phyloP scores from a whole-genome alignment of 2,113 vertebrate species.

The Azemiops feae region DNA sequence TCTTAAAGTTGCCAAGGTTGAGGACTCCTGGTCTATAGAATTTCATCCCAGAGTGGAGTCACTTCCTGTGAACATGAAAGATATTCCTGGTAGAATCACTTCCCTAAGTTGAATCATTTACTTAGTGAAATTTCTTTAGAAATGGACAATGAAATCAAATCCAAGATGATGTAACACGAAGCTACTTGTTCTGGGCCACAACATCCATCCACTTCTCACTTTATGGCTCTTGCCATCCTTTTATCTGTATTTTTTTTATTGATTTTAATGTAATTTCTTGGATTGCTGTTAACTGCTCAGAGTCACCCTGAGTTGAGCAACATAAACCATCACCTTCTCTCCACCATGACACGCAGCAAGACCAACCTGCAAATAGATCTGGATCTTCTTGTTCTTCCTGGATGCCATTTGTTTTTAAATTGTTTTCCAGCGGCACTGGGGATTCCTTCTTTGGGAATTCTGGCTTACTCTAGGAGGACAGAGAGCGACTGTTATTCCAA shows the following conservation, averaged over 20 bases:
- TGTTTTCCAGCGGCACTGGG: conserved; percentile 54
- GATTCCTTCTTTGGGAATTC: conserved; percentile 46
- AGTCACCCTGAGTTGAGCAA: not conserved
- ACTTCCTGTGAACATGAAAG: not conserved
- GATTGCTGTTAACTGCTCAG: not conserved
- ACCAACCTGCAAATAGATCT: conserved; percentile 88
- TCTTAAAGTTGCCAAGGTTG: no score
- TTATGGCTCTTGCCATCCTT: not conserved
- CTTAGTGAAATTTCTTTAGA: not conserved
- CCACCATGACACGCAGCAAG: not conserved
- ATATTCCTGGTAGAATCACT: not conserved
- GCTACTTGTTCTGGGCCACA: not conserved
- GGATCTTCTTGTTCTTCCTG: conserved; percentile 81
- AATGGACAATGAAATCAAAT: not conserved
- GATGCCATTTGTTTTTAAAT: conserved; percentile 83
- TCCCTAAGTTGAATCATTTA: not conserved
- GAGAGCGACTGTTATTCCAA: not conserved
- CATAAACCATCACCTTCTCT: not conserved
- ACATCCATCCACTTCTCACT: not conserved
- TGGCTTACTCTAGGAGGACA: conserved; percentile 65
- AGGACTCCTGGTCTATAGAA: not conserved
- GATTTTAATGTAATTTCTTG: not conserved
- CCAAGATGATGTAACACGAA: not conserved
- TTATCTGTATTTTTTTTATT: not conserved
- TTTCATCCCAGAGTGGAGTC: not conserved